Percentiles rank a stretch among this genome's conserved stretches.
Conservation (phyloP, 2,113 vertebrate genomes). For the Ictalurus furcatus region DNA sequence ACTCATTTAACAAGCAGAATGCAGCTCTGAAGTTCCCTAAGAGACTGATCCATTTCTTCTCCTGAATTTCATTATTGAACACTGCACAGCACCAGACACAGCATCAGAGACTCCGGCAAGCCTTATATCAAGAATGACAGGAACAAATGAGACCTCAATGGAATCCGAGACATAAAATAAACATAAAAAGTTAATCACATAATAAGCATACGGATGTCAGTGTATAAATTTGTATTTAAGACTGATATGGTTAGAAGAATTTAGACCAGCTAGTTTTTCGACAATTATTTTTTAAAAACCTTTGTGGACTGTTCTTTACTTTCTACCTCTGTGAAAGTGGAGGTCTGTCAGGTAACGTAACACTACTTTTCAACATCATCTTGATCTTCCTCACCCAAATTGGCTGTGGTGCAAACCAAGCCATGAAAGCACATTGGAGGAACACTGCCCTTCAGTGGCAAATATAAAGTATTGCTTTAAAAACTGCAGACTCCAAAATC, state of each 20-base stretch:
- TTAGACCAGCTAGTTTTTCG: too few relatives aligned
- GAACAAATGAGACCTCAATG: neutral
- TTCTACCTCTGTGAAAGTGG: neutral
- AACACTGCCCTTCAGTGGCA: slow-evolving; percentile 24
- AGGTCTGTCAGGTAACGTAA: neutral
- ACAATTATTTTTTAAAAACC: too few relatives aligned
- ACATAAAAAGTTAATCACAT: neutral
- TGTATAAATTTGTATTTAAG: neutral
- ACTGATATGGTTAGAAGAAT: neutral
- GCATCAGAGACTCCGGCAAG: slow-evolving; percentile 32
- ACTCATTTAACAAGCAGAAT: slow-evolving; percentile 22
- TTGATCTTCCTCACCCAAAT: neutral
- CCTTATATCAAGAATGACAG: neutral
- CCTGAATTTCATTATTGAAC: slow-evolving; percentile 67
- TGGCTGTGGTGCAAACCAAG: neutral
- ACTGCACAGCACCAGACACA: slow-evolving; percentile 49
- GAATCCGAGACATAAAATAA: slow-evolving; percentile 33
- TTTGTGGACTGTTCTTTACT: neutral
- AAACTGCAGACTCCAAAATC: neutral
- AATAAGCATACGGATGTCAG: neutral
- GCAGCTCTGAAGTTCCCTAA: slow-evolving; percentile 58
- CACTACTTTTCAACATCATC: neutral
- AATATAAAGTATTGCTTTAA: neutral
- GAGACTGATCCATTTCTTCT: slow-evolving; percentile 13
- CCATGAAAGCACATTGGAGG: neutral